phyloP scores from a whole-genome alignment of 2,888 invertebrate species.

The Euplexia lucipara region DNA sequence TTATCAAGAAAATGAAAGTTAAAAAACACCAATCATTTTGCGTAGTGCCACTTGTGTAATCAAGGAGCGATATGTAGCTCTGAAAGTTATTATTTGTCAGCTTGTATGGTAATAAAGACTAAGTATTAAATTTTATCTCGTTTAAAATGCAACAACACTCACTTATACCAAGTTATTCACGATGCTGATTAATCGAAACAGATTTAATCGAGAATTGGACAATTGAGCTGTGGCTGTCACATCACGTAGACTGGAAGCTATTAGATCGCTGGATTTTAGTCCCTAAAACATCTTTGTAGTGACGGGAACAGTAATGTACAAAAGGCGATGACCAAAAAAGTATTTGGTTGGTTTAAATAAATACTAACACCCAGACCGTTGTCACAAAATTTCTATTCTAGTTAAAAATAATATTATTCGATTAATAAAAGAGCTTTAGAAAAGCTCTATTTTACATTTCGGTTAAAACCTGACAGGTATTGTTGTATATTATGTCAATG shows the following conservation, averaged over 20 bases:
- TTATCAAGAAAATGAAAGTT: no score
- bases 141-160: not conserved
- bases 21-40: no score
- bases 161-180: not conserved
- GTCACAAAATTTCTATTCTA: not conserved
- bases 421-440: no score
- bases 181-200: slow-evolving; percentile 20
- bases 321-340: slow-evolving; percentile 23
- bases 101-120: no score
- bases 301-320: slow-evolving; percentile 56
- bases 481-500: no score
- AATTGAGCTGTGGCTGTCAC: slow-evolving; percentile 20
- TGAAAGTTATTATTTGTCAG: no score
- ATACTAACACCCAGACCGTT: not conserved
- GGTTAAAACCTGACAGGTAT: no score
- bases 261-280: slow-evolving; percentile 50
- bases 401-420: no score
- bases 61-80: no score
- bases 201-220: slow-evolving; percentile 30
- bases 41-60: no score
- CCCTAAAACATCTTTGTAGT: slow-evolving; percentile 60
- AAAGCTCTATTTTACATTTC: no score
- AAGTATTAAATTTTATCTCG: no score
- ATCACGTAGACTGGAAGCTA: slow-evolving; percentile 42
- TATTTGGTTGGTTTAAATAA: not conserved